Percentiles rank a stretch among this genome's conserved stretches.
These are phyloP conservation scores for Camponotus floridanus DNA, from an alignment of 1,140 invertebrate genomes.

Conservation along the genomic window DNA sequence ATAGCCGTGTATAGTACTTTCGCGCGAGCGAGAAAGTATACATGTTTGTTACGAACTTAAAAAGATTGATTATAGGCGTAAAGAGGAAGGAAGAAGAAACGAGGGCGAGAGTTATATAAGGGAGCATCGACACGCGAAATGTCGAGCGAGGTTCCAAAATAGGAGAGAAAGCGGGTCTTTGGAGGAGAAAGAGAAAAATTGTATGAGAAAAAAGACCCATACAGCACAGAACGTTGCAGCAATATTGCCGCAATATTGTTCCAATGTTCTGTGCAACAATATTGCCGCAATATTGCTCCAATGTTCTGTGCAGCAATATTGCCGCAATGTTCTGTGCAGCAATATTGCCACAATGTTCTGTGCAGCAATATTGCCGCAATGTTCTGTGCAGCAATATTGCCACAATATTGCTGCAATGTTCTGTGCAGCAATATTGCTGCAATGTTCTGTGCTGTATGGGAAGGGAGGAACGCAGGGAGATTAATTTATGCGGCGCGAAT, in stretches of 20 bases:
- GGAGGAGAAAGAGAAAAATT: constrained; percentile 38
- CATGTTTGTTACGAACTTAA: constrained; percentile 51
- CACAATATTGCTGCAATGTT: no score
- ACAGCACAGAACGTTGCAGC: no score
- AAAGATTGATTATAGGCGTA: constrained; percentile 60
- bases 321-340: no score
- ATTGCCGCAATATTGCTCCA: no score
- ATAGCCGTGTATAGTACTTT: constrained; percentile 54
- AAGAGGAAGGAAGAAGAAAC: constrained; percentile 42
- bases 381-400: no score
- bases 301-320: no score
- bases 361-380: no score
- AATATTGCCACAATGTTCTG: no score
- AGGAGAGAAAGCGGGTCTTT: constrained; percentile 17
- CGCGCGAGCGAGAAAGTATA: constrained; percentile 55
- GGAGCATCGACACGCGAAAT: constrained; percentile 60
- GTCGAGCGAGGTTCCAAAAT: constrained; percentile 33
- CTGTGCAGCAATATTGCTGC: no score
- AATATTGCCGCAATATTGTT: no score
- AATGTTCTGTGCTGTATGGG: no score
- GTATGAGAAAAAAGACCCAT: background rate
- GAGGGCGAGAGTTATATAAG: constrained; percentile 51
- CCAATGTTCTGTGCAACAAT: no score
- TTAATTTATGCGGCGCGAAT: constrained; percentile 9
- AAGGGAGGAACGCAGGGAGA: constrained; percentile 3